A percentile compares a stretch with the other conserved stretches of the same genome.
Conservation (phyloP, 2,113 vertebrate genomes). For the Cyanoderma ruficeps region DNA sequence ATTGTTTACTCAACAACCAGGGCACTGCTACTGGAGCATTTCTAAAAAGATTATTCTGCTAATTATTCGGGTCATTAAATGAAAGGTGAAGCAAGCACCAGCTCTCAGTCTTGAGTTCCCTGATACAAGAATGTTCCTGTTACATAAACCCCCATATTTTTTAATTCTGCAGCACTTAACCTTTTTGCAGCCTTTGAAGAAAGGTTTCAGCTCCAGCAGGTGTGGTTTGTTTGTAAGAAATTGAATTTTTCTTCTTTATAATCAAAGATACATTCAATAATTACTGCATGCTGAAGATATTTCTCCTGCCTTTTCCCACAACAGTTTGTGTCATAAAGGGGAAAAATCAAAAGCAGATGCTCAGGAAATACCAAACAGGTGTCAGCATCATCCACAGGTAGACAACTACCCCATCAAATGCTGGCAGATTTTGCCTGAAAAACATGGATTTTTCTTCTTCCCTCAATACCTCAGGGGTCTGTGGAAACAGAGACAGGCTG, state of each 20-base stretch:
- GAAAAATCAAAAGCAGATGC: neutral
- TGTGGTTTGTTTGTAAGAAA: neutral
- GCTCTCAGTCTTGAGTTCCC: neutral
- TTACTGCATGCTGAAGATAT: neutral
- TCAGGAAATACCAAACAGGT: neutral
- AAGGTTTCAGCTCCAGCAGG: neutral
- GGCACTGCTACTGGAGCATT: neutral
- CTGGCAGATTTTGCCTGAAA: neutral
- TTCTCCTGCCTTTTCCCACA: neutral
- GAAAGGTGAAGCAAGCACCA: neutral
- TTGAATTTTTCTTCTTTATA: neutral
- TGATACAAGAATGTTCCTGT: neutral
- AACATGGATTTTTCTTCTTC: neutral
- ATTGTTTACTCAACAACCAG: neutral
- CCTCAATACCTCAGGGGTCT: neutral
- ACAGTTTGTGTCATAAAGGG: neutral
- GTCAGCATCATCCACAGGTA: neutral
- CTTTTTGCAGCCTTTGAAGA: neutral
- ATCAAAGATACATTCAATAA: neutral
- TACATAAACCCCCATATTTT: neutral
- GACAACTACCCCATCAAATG: neutral
- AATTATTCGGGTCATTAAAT: slow-evolving; percentile 10
- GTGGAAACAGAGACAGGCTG: neutral
- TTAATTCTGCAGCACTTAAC: neutral
- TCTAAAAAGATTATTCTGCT: slow-evolving; percentile 31